Evolutionary conservation across 2,113 vertebrate species (phyloP).

Genomic region (Mormyrus lacerda): DNA sequence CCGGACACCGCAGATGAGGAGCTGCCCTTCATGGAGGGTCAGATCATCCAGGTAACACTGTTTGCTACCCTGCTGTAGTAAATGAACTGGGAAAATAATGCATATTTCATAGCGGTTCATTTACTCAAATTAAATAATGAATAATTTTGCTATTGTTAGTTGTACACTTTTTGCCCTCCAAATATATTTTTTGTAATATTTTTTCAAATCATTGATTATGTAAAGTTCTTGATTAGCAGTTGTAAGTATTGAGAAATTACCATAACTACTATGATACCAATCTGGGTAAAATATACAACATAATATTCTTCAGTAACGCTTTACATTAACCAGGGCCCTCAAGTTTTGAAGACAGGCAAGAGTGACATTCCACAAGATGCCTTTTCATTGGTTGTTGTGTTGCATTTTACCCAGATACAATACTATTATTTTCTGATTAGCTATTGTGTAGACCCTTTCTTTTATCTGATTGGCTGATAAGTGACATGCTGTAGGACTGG

Average conservation of each 20-base stretch:
- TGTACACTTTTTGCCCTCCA: background rate
- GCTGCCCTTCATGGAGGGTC: constrained; percentile 84
- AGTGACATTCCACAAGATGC: no score
- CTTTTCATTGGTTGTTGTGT: no score
- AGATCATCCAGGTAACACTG: constrained; percentile 80
- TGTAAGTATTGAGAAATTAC: background rate
- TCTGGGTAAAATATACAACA: background rate
- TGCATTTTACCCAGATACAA: no score
- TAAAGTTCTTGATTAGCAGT: background rate
- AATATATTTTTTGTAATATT: background rate
- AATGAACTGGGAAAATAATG: background rate
- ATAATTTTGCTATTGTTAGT: background rate
- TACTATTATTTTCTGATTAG: no score
- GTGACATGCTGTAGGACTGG: no score
- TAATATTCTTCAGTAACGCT: background rate
- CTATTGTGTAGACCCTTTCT: no score
- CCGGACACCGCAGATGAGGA: constrained; percentile 83
- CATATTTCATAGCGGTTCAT: background rate
- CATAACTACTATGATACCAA: background rate
- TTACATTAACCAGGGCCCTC: no score
- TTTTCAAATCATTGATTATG: background rate
- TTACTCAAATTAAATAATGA: background rate
- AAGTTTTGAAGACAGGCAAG: no score
- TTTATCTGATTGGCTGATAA: no score
- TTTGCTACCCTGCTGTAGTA: background rate